phyloP scores from a whole-genome alignment of 2,113 vertebrate species.

The Oreochromis tanganicae region DNA sequence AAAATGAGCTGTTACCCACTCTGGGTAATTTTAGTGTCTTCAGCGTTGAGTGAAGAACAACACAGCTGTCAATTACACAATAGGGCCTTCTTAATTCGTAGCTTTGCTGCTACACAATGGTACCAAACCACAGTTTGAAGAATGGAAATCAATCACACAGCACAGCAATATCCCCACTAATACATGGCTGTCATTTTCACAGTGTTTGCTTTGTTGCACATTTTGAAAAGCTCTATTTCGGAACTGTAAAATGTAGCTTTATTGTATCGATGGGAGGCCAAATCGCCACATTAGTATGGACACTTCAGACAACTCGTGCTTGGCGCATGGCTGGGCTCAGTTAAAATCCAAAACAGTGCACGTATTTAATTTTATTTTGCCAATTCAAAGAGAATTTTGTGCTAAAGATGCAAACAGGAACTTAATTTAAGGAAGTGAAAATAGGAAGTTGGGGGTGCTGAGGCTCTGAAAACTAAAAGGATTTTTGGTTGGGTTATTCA shows the following conservation, averaged over 20 bases:
- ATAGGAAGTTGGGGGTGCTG: not conserved
- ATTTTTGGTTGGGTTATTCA: not conserved
- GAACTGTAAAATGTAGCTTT: not conserved
- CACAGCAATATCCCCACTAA: not conserved
- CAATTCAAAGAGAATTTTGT: not conserved
- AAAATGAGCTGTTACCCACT: not conserved
- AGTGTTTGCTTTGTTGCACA: not conserved
- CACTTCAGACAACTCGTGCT: not conserved
- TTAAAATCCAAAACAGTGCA: not conserved
- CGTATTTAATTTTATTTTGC: not conserved
- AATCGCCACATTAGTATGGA: not conserved
- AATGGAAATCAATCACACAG: not conserved
- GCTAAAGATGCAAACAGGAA: conserved; percentile 2
- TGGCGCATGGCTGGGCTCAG: not conserved
- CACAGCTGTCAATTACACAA: not conserved
- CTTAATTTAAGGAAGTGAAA: conserved; percentile 25
- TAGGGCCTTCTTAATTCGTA: not conserved
- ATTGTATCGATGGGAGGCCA: not conserved
- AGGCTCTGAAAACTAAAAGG: not conserved
- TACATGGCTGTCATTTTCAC: not conserved
- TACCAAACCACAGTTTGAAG: not conserved
- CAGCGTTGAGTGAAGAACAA: not conserved
- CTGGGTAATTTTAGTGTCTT: not conserved
- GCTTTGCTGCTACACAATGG: not conserved
- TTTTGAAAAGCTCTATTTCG: not conserved